phyloP scores from a whole-genome alignment of 2,888 invertebrate species.

The Aphidius colemani region DNA sequence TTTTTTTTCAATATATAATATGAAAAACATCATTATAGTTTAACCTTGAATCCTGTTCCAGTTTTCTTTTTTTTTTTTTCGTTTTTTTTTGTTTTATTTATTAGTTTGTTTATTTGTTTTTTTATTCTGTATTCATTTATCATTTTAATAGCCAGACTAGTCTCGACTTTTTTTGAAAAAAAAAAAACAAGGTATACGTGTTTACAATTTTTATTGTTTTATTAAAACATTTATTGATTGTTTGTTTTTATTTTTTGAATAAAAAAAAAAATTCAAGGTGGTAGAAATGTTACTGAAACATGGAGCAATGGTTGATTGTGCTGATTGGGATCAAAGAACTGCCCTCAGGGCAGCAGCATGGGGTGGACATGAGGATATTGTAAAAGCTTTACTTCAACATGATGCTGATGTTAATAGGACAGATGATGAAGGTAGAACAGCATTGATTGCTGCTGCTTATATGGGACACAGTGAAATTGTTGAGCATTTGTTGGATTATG shows the following conservation, averaged over 20 bases:
- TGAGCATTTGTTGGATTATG: slow-evolving; percentile 77
- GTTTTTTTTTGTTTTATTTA: background rate
- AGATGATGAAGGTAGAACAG: slow-evolving; percentile 89
- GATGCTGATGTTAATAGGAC: slow-evolving; percentile 81
- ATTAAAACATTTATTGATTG: background rate
- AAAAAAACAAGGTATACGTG: no score
- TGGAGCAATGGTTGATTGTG: slow-evolving; percentile 83
- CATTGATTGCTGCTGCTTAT: slow-evolving; percentile 92
- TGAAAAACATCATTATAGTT: no score
- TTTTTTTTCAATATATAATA: background rate
- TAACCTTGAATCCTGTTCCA: background rate
- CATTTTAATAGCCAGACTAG: background rate
- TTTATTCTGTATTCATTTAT: background rate
- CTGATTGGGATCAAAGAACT: slow-evolving; percentile 86
- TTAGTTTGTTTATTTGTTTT: no score
- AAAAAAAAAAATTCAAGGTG: slow-evolving; percentile 62
- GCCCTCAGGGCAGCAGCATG: slow-evolving; percentile 90
- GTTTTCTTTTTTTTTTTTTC: background rate
- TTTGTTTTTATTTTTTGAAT: background rate
- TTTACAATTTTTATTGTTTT: background rate
- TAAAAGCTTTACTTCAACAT: slow-evolving; percentile 74
- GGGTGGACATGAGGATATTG: slow-evolving; percentile 90
- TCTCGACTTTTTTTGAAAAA: no score
- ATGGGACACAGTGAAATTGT: slow-evolving; percentile 96
- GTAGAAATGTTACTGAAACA: slow-evolving; percentile 78